Percentiles rank a stretch among this genome's conserved stretches.
Conservation (phyloP, 2,888 invertebrate species). For the Acronicta psi region DNA sequence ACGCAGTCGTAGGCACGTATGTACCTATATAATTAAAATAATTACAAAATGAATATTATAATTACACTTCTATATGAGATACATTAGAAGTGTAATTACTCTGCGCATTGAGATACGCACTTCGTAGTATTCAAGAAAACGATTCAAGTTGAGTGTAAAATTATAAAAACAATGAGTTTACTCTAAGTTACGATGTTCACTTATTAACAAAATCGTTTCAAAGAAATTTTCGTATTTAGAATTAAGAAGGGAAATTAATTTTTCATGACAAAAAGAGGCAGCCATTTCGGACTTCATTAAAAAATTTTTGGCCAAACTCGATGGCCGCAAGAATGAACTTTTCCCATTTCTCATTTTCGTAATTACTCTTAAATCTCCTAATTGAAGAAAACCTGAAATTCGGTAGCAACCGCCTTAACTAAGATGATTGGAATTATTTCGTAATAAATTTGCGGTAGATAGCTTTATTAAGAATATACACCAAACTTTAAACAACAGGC, state of each 20-base stretch:
- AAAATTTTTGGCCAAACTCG: slow-evolving; percentile 73
- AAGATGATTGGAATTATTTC: slow-evolving; percentile 48
- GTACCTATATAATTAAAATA: no score
- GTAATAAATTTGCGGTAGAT: slow-evolving; percentile 39
- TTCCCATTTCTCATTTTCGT: slow-evolving; percentile 84
- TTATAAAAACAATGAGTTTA: slow-evolving; percentile 22
- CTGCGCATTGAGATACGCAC: slow-evolving; percentile 22
- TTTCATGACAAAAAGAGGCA: slow-evolving; percentile 71
- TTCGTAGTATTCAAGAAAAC: slow-evolving; percentile 18
- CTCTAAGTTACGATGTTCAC: slow-evolving; percentile 50
- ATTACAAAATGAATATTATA: no score
- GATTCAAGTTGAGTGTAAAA: slow-evolving; percentile 23
- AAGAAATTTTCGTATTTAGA: slow-evolving; percentile 64
- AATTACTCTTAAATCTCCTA: slow-evolving; percentile 80
- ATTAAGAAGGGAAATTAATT: slow-evolving; percentile 70
- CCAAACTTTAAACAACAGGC: slow-evolving; percentile 31
- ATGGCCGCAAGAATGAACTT: slow-evolving; percentile 78
- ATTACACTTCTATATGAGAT: no score
- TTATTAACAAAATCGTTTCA: slow-evolving; percentile 57
- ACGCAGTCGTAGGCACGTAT: no score
- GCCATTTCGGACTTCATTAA: slow-evolving; percentile 78
- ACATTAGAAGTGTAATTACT: slow-evolving; percentile 1
- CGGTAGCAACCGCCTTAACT: slow-evolving; percentile 47
- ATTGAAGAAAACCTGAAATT: slow-evolving; percentile 72
- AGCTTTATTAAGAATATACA: slow-evolving; percentile 27